Evolutionary conservation across 2,888 invertebrate species (phyloP), one percentile per base, ranked within the genome.

Genomic region (Clanis bilineata): DNA sequence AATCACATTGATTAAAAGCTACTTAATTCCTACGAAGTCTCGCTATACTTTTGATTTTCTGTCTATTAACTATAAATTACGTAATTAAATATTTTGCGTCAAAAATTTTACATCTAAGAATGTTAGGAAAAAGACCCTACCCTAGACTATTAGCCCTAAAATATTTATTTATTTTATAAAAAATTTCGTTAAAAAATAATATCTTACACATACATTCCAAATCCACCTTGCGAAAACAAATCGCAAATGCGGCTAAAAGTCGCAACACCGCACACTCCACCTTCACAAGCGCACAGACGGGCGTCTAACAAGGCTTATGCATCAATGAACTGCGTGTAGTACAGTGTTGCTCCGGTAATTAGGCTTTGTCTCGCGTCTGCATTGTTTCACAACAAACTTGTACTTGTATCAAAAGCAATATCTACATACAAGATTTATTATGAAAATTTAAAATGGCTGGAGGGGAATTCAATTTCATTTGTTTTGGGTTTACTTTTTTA

Each of bases 291-390:
- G 70, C 67, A 66, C 76, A 81, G 82, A 79, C 80, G 76, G 64
- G 76, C 80, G 73, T 78, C 82, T 83, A 85, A 83, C 83, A 80
- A 82, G 32, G 79, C 77, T 72, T 72, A 65, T 76, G 82, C 83
- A 78, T 80, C 80, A 82, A 79, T 76, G 82, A 77, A 72, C 77
- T 76, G 71, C 70, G 73, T 72, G 71, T 72, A 75, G 51, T 72
- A 75, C 79, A 80, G 72, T 73, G 79, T 77, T 79, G 73, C 70
- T 68, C 74, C 60, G 51, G 74, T 85, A 84, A 85, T 85, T 85
- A 83, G 78, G 65, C 75, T 78, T 78, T 80, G 77, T 79, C 71
- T 74, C 73, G 62, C 63, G 76, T 79, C 76, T 81, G 77, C 81
- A 76, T 80, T 80, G 82, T 79, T 78, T 59, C 38, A 59, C 45